Base-by-base conservation (phyloP, 2,888 invertebrate species). In the Lithophane socia region DNA sequence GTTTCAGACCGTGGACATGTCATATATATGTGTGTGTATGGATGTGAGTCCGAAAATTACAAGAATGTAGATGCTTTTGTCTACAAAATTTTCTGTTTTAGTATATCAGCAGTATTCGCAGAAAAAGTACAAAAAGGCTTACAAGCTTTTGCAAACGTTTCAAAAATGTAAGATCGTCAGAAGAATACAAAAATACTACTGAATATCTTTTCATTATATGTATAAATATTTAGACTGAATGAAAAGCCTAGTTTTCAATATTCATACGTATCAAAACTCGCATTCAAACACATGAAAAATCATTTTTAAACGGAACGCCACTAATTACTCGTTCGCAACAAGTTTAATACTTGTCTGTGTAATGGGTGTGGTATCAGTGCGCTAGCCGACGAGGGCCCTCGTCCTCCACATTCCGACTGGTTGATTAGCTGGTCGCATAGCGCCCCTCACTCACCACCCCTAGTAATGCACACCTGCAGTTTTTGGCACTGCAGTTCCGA, bases 391-490 rank as follows among this genome's bases (percentile, higher is more conserved):
- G 87, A 90, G 90, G 80, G 90, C 90, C 85, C 91, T 90, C 88
- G 89, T 89, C 86, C 89, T 90, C 87, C 89, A 88, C 91, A 91
- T 93, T 91, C 91, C 92, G 83, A 79, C 89, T 89, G 91, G 92
- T 92, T 93, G 92, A 93, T 94, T 94, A 93, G 92, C 89, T 89
- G 77, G 77, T 79, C 67, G 64, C 72, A 77, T 74, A 80, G 80
- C 76, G 78, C 85, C 85, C 89, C 87, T 86, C 85, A 73, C 77
- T 79, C 73, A 71, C 77, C 82, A 72, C 82, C 87, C 83, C 80
- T 84, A 80, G 87, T 86, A 87, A 87, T 87, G 86, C 84, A 84
- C 92, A 93, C 91, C 92, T 88, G 91, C 90, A 92, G 83, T 90
- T 92, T 92, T 91, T 90, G 91, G 90, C 90, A 87, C 84, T 76